A percentile compares a stretch with the other conserved stretches of the same genome.
phyloP scores from a whole-genome alignment of 2,113 vertebrate genomes.

The Lycocorax pyrrhopterus region DNA sequence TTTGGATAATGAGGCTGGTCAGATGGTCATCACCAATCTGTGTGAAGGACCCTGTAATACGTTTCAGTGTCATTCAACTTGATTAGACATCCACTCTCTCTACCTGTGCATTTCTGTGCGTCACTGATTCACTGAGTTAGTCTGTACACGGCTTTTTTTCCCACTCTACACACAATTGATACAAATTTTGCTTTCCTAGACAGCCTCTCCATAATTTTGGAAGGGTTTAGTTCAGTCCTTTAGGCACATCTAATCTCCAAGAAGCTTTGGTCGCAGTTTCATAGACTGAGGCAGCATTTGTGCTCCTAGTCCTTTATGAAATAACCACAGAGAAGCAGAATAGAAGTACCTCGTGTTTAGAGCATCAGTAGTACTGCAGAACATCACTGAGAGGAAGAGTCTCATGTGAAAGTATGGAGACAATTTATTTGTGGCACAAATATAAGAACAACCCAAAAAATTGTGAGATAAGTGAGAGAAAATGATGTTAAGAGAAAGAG shows the following conservation, averaged over 20 bases:
- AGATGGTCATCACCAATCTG: neutral
- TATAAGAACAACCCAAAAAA: neutral
- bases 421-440: neutral
- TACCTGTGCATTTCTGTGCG: neutral
- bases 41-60: fast-evolving
- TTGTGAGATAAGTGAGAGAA: neutral
- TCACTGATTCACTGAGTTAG: neutral
- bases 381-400: neutral
- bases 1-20: neutral
- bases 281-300: neutral
- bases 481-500: neutral
- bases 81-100: neutral
- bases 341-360: neutral
- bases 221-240: neutral
- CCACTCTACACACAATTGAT: neutral
- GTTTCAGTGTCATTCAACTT: neutral
- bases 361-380: neutral
- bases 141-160: fast-evolving
- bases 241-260: neutral
- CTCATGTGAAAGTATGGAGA: neutral
- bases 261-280: neutral
- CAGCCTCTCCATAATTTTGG: neutral
- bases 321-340: neutral
- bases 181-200: neutral
- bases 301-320: neutral